Conservation (phyloP, 2,888 invertebrate species). For the Allygus modestus region DNA sequence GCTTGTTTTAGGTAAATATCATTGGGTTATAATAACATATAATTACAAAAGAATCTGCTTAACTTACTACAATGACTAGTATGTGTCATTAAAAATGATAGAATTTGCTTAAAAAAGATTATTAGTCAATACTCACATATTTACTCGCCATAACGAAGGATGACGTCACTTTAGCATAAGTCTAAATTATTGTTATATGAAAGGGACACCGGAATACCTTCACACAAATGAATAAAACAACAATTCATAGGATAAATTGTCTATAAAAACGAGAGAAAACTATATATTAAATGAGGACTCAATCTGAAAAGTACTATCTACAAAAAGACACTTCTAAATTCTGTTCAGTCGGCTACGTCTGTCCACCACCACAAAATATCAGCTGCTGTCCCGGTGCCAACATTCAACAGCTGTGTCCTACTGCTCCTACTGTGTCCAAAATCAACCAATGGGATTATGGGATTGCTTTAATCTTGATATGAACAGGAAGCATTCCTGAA, state of each 20-base stretch:
- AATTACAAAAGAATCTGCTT: neutral
- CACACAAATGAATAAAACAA: neutral
- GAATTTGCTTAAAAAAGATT: neutral
- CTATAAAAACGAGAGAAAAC: neutral
- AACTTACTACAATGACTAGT: neutral
- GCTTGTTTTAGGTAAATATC: constrained; percentile 9
- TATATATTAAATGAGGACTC: neutral
- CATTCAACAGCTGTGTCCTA: constrained; percentile 47
- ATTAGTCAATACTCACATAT: constrained; percentile 65
- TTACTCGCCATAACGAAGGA: constrained; percentile 65
- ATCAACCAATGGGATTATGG: constrained; percentile 51
- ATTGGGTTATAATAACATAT: constrained; percentile 15
- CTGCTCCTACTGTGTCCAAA: constrained; percentile 17
- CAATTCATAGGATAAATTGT: neutral
- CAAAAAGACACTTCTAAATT: neutral
- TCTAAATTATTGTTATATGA: constrained; percentile 19
- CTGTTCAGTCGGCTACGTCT: constrained; percentile 11
- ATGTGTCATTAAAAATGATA: neutral
- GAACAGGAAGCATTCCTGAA: neutral
- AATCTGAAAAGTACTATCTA: neutral
- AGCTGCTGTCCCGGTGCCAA: constrained; percentile 52
- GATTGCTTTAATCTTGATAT: constrained; percentile 10
- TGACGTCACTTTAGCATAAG: constrained; percentile 61
- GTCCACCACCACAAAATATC: constrained; percentile 35
- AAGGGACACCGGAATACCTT: neutral